A percentile compares a stretch with the other conserved stretches of the same genome.
Evolutionary conservation across 2,888 invertebrate genomes (phyloP).

Genomic region (Hirtodrosophila cameraria): DNA sequence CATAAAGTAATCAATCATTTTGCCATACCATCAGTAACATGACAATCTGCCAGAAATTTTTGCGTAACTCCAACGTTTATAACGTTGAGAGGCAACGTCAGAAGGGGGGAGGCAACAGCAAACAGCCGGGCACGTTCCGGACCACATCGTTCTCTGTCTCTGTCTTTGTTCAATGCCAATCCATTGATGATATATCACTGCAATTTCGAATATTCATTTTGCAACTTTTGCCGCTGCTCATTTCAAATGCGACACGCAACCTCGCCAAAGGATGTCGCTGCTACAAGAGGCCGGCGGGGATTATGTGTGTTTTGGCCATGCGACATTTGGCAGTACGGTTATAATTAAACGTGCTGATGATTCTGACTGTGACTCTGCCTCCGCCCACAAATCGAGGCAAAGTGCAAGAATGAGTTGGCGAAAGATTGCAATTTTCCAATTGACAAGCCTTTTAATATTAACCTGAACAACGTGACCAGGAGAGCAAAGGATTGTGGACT

Average conservation of each 20-base stretch:
- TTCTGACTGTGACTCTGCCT: slow-evolving; percentile 14
- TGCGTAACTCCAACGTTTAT: slow-evolving; percentile 56
- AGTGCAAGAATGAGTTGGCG: slow-evolving; percentile 2
- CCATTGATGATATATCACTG: slow-evolving; percentile 75
- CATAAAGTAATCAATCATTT: slow-evolving; percentile 76
- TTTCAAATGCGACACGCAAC: slow-evolving; percentile 66
- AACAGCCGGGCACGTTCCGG: slow-evolving; percentile 14
- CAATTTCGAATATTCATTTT: slow-evolving; percentile 72
- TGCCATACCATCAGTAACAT: slow-evolving; percentile 68
- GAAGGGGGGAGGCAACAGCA: no score
- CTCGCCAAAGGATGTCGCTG: slow-evolving; percentile 39
- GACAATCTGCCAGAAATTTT: slow-evolving; percentile 69
- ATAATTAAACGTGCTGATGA: slow-evolving; percentile 33
- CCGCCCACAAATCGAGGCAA: background rate
- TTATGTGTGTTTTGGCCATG: slow-evolving; percentile 17
- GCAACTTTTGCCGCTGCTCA: slow-evolving; percentile 59
- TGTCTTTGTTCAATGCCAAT: slow-evolving; percentile 23
- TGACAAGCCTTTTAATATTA: slow-evolving; percentile 54
- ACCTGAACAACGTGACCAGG: slow-evolving; percentile 36
- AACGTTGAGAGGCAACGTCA: no score
- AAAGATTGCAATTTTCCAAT: slow-evolving; percentile 52
- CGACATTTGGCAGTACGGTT: slow-evolving; percentile 1
- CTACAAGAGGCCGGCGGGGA: background rate
- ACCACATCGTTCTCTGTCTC: background rate
- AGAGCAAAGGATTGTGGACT: slow-evolving; percentile 19